Evolutionary conservation across 2,113 vertebrate genomes (phyloP).

Genomic region (Gymnorhina tibicen): DNA sequence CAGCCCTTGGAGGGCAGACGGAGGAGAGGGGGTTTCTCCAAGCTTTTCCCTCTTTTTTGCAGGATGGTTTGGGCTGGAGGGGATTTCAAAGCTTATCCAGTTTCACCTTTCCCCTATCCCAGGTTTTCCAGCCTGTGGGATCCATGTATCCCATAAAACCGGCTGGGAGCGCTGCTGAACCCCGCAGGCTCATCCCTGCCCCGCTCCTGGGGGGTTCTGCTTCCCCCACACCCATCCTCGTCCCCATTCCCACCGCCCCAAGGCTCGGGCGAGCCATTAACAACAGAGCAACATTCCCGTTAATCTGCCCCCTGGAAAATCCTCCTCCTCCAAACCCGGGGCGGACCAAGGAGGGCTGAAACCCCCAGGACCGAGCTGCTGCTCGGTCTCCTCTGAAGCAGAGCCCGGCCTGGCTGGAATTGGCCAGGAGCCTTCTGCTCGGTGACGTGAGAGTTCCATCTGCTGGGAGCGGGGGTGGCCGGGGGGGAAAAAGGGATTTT

Average conservation of each 20-base stretch:
- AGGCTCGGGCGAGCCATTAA: background rate
- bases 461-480: background rate
- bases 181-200: accelerated
- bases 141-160: accelerated
- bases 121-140: no score
- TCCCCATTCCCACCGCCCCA: background rate
- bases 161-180: background rate
- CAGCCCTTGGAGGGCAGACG: accelerated
- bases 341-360: background rate
- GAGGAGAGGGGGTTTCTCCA: accelerated
- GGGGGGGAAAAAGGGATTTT: background rate
- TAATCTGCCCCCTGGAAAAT: background rate
- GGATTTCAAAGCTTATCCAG: background rate
- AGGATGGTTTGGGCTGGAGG: background rate
- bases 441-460: background rate
- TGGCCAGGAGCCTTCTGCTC: background rate
- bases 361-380: background rate
- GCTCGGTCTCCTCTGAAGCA: background rate
- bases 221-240: background rate
- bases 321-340: background rate
- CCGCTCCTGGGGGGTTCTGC: accelerated
- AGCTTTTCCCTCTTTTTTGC: background rate
- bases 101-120: no score
- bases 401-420: background rate
- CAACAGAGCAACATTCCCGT: background rate